Conservation (phyloP, 2,797 vertebrate species). For the Paramormyrops hopkinsi region DNA sequence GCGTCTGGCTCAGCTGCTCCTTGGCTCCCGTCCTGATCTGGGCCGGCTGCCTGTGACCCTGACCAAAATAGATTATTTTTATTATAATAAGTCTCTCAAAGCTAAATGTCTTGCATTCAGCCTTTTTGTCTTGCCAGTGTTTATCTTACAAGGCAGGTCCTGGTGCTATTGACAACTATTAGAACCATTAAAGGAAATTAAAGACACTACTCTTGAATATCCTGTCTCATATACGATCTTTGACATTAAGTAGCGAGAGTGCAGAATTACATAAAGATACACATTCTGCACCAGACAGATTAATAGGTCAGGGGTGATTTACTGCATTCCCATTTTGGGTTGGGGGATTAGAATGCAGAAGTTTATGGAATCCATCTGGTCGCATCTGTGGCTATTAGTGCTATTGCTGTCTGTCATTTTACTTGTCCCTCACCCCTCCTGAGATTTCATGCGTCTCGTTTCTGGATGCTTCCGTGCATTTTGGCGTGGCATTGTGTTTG, state of each 20-base stretch:
- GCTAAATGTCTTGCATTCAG: not conserved
- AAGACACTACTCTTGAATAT: not conserved
- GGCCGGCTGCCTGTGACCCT: conserved; percentile 41
- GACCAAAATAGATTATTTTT: conserved; percentile 40
- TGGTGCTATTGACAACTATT: not conserved
- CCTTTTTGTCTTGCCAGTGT: not conserved
- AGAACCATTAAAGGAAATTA: not conserved
- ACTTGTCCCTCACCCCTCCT: not conserved
- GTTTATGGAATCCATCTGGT: conserved; percentile 32
- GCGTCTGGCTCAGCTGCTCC: not conserved
- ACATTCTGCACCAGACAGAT: not conserved
- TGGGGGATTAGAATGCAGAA: not conserved
- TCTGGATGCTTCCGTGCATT: not conserved
- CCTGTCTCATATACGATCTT: not conserved
- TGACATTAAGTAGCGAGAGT: not conserved
- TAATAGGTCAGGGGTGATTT: not conserved
- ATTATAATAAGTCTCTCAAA: conserved; percentile 44
- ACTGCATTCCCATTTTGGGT: not conserved
- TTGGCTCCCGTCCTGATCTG: conserved; percentile 18
- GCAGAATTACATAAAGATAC: not conserved
- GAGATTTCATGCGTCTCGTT: not conserved
- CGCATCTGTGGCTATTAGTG: not conserved
- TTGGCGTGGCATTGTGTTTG: not conserved
- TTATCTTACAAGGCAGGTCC: not conserved
- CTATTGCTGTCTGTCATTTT: not conserved